Percentiles rank a stretch among this genome's conserved stretches.
Evolutionary conservation across 2,113 vertebrate species (phyloP).

Genomic region (Ariopsis seemanni): DNA sequence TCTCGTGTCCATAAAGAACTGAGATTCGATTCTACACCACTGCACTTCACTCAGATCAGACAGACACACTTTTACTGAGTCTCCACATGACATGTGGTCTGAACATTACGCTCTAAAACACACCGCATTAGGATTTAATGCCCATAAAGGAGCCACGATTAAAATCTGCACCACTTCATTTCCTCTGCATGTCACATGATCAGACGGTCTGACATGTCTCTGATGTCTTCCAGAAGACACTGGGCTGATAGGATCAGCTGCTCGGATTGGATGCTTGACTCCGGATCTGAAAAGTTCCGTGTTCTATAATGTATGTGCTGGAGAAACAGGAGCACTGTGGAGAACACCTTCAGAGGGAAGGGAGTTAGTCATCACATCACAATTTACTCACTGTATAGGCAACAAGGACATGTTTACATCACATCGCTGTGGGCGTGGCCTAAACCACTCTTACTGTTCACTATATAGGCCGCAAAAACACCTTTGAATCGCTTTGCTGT

Average conservation of each 20-base stretch:
- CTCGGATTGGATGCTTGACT: neutral
- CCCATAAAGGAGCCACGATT: neutral
- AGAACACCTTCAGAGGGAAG: neutral
- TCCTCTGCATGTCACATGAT: neutral
- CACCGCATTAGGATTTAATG: neutral
- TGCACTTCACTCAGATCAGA: neutral
- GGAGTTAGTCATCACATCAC: neutral
- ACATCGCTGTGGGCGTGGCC: neutral
- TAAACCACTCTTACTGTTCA: neutral
- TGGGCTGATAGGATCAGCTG: neutral
- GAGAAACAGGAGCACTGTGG: neutral
- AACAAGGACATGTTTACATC: neutral
- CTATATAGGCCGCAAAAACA: too few relatives aligned
- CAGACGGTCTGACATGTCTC: neutral
- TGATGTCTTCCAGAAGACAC: neutral
- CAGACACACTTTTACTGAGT: neutral
- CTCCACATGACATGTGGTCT: neutral
- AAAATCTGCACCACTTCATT: neutral
- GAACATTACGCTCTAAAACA: neutral
- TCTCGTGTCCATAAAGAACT: neutral
- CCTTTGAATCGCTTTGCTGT: neutral
- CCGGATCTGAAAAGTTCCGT: neutral
- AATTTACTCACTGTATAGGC: neutral
- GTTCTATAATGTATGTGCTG: neutral
- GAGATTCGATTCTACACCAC: neutral